Evolutionary conservation across 1,140 invertebrate genomes (phyloP).

Genomic region (Aphidius gifuensis): DNA sequence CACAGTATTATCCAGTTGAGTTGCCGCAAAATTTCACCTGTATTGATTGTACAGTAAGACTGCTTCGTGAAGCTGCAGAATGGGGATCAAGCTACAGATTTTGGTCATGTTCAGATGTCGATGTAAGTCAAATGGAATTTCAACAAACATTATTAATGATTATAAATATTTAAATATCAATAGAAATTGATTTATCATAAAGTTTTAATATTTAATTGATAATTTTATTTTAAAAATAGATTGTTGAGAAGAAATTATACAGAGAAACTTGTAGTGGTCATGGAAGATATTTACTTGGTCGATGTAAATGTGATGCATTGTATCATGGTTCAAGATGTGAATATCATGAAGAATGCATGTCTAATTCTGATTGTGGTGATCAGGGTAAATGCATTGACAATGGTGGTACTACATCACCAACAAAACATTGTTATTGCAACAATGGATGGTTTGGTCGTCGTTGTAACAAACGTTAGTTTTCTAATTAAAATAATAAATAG

Average conservation of each 20-base stretch:
- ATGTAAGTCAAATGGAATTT: constrained; percentile 60
- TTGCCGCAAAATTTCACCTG: constrained; percentile 82
- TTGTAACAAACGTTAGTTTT: constrained; percentile 70
- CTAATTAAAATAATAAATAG: constrained; percentile 10
- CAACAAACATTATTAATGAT: background rate
- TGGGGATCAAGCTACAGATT: constrained; percentile 83
- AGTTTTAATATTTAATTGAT: background rate
- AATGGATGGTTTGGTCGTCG: constrained; percentile 79
- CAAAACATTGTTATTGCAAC: constrained; percentile 85
- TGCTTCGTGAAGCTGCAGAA: constrained; percentile 85
- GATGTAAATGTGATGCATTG: constrained; percentile 78
- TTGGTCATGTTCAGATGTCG: constrained; percentile 94
- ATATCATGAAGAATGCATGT: constrained; percentile 79
- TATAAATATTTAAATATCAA: too few species aligned
- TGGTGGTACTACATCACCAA: constrained; percentile 74
- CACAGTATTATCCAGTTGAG: constrained; percentile 74
- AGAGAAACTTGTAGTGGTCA: constrained; percentile 80
- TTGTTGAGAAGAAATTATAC: constrained; percentile 63
- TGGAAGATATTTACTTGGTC: constrained; percentile 71
- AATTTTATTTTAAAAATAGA: constrained; percentile 30
- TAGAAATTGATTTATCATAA: too few species aligned
- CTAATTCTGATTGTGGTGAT: constrained; percentile 78
- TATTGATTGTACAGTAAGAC: constrained; percentile 82
- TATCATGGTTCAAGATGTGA: constrained; percentile 81
- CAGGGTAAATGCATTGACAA: constrained; percentile 81